A percentile compares a stretch with the other conserved stretches of the same genome.
Conservation (phyloP, 2,888 invertebrate species). For the Abrostola triplasia region DNA sequence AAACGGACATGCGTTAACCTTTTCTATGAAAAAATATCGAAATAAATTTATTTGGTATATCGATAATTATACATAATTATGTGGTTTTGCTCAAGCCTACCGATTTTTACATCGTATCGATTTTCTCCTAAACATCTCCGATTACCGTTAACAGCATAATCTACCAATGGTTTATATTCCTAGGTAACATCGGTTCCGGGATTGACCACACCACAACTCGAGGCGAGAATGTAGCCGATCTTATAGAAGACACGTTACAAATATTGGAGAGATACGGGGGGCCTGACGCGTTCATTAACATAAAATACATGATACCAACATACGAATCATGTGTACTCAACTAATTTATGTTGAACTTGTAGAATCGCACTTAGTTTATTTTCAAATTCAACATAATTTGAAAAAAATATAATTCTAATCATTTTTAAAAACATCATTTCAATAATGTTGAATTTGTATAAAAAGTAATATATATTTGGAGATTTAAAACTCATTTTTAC, state of each 20-base stretch:
- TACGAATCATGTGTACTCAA: conserved; percentile 97
- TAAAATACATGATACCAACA: conserved; percentile 99
- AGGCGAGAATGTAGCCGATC: conserved; percentile 95
- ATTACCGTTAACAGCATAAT: no score
- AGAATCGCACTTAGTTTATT: conserved; percentile 11
- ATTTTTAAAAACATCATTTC: conserved; percentile 10
- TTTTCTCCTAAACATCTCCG: background rate
- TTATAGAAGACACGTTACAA: conserved; percentile 97
- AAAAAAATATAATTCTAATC: conserved; percentile 14
- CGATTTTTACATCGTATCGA: background rate
- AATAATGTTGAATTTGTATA: conserved; percentile 16
- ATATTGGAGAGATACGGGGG: conserved; percentile 97
- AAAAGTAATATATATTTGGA: conserved; percentile 7
- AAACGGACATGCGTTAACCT: no score
- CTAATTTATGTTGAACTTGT: conserved; percentile 66
- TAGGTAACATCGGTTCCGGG: conserved; percentile 95
- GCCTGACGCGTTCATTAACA: conserved; percentile 98
- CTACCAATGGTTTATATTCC: conserved; percentile 35
- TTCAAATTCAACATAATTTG: conserved; percentile 24
- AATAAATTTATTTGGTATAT: no score
- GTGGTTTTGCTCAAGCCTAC: no score
- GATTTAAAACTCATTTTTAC: conserved; percentile 20
- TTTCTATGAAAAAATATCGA: no score
- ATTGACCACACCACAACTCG: conserved; percentile 97
- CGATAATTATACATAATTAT: no score